Conservation (phyloP, 1,140 invertebrate species). For the Dendroctonus valens region DNA sequence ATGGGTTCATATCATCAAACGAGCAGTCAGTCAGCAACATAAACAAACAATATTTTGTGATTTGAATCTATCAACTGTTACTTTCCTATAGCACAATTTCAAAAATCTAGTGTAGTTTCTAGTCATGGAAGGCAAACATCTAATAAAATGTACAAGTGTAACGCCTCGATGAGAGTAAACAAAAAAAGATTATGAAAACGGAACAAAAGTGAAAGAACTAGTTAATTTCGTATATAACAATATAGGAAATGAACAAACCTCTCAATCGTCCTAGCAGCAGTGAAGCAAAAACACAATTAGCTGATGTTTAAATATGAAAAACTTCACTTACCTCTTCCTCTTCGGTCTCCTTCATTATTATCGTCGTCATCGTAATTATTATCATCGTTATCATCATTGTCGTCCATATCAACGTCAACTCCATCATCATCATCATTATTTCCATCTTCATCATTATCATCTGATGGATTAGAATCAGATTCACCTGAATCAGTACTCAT, state of each 20-base stretch:
- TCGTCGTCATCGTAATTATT: conserved; percentile 49
- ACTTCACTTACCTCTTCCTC: conserved; percentile 31
- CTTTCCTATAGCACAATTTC: too few relatives aligned
- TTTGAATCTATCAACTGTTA: too few relatives aligned
- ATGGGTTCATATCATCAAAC: too few relatives aligned
- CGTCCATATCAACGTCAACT: conserved; percentile 60
- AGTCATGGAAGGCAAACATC: too few relatives aligned
- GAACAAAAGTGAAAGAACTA: conserved; percentile 52
- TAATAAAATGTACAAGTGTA: too few relatives aligned
- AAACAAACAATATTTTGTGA: too few relatives aligned
- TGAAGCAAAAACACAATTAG: not conserved
- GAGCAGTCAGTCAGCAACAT: too few relatives aligned
- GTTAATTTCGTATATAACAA: too few relatives aligned
- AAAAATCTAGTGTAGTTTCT: too few relatives aligned
- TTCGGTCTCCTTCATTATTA: conserved; percentile 40
- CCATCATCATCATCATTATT: conserved; percentile 57
- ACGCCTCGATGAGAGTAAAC: not conserved
- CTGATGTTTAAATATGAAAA: too few relatives aligned
- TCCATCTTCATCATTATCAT: conserved; percentile 56
- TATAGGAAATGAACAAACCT: conserved; percentile 3
- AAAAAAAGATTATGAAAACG: not conserved
- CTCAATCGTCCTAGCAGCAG: conserved; percentile 5
- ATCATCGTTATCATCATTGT: conserved; percentile 55
- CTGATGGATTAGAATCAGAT: conserved; percentile 48
- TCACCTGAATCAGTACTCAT: conserved; percentile 60